Base-by-base conservation (phyloP, 2,113 vertebrate species). In the Salvator merianae region DNA sequence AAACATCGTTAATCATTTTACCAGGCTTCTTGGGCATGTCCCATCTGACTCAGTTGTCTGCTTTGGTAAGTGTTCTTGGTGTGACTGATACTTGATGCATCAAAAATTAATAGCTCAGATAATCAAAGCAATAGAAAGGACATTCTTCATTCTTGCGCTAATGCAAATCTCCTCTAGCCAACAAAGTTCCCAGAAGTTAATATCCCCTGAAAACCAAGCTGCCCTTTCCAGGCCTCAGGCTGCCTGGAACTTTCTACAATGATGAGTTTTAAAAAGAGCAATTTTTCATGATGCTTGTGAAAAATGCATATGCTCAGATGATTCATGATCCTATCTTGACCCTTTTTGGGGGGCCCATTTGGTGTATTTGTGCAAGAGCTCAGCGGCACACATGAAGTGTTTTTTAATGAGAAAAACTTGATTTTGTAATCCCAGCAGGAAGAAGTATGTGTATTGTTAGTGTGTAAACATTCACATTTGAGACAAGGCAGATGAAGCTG, bases 1-100 rank as follows among this genome's bases (percentile, higher is more conserved):
- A 71, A 71, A 70, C n/a, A 12, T 3, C 20, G 71, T 47, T 84
- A 62, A 78, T 84, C 82, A 53, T 32, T 76, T 32, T 77, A 62
- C 10, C 65, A 84, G 59, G n/a, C 62, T 40, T 34, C 55, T 40
- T 38, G 34, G 32, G 78, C 78, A 43, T 77, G 70, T 81, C 69
- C 77, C 62, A 84, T 53, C 28, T 36, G 28, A 59, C 24, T 3
- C 0, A 34, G 53, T 59, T 9, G 50, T 65, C 76, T 50, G 34
- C 0, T 0, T 62, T 72, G 32, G 5, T 43, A 53, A 9, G 8
- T 53, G 10, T 53, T 53, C 10, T 53, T 53, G 50, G 50, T 0
- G 0, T 78, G 36, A 71, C 74, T 85, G 74, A 85, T 24, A 50
- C 8, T 8, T 69, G 53, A 62, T 36, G 72, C 26, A 14, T 20